These are phyloP conservation scores for Gymnocheta viridis DNA, from an alignment of 2,888 invertebrate genomes.

Conservation along the genomic window DNA sequence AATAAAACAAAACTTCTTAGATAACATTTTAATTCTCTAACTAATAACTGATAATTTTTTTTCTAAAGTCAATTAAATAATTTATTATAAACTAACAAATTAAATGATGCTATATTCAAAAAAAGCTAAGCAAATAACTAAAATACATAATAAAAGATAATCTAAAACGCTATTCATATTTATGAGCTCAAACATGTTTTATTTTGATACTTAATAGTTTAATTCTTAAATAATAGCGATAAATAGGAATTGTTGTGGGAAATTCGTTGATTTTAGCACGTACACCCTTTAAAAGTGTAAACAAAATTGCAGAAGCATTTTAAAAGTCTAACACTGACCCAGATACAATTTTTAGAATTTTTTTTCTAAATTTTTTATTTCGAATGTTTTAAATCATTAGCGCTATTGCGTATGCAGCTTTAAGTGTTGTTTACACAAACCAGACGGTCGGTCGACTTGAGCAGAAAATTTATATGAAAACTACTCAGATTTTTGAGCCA, in stretches of 20 bases:
- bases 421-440: too few relatives aligned
- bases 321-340: not conserved
- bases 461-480: too few relatives aligned
- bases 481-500: too few relatives aligned
- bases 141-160: slow-evolving; percentile 7
- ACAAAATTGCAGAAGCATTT: not conserved
- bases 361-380: slow-evolving; percentile 1
- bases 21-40: too few relatives aligned
- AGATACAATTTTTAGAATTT: slow-evolving; percentile 1
- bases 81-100: too few relatives aligned
- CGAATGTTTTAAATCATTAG: not conserved
- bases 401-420: not conserved
- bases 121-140: not conserved
- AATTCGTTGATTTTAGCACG: slow-evolving; percentile 47
- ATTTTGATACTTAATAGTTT: not conserved
- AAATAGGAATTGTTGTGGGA: not conserved
- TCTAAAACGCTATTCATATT: not conserved
- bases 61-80: too few relatives aligned
- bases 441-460: too few relatives aligned
- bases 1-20: too few relatives aligned
- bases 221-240: slow-evolving; percentile 2
- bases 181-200: slow-evolving; percentile 7
- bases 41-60: too few relatives aligned
- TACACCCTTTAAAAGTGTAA: slow-evolving; percentile 3
- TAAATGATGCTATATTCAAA: not conserved